phyloP scores from a whole-genome alignment of 2,113 vertebrate genomes.

The Psophia crepitans region DNA sequence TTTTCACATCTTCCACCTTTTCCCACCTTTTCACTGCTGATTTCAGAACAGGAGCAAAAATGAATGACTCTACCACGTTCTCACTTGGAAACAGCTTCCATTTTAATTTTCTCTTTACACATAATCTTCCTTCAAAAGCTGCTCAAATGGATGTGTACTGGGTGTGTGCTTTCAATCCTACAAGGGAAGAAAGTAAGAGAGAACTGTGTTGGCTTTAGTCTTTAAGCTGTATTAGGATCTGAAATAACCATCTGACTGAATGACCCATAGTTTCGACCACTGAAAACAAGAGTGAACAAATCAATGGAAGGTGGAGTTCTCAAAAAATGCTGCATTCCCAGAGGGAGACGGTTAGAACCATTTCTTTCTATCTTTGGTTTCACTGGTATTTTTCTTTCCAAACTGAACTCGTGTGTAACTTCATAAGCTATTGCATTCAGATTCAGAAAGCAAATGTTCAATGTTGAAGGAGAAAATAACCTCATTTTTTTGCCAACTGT shows the following conservation, averaged over 20 bases:
- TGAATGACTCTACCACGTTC: not conserved
- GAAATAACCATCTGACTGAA: not conserved
- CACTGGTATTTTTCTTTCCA: not conserved
- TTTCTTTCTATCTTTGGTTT: not conserved
- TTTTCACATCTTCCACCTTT: not conserved
- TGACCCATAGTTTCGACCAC: not conserved
- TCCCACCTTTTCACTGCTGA: not conserved
- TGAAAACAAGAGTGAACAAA: not conserved
- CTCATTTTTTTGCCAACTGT: not conserved
- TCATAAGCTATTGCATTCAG: not conserved
- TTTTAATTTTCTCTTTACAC: not conserved
- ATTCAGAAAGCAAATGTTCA: not conserved
- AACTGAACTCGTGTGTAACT: not conserved
- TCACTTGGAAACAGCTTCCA: not conserved
- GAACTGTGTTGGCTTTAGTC: not conserved
- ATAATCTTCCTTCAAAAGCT: not conserved
- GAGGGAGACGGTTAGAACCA: not conserved
- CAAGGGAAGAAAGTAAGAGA: not conserved
- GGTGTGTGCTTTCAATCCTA: not conserved
- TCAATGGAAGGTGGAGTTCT: not conserved
- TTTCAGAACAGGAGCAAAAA: not conserved
- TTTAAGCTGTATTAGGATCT: not conserved
- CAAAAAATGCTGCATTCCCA: not conserved
- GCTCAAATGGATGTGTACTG: fast-evolving
- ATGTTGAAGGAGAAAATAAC: not conserved